Conservation (phyloP, 2,797 vertebrate species). For the Clarias fuscus region DNA sequence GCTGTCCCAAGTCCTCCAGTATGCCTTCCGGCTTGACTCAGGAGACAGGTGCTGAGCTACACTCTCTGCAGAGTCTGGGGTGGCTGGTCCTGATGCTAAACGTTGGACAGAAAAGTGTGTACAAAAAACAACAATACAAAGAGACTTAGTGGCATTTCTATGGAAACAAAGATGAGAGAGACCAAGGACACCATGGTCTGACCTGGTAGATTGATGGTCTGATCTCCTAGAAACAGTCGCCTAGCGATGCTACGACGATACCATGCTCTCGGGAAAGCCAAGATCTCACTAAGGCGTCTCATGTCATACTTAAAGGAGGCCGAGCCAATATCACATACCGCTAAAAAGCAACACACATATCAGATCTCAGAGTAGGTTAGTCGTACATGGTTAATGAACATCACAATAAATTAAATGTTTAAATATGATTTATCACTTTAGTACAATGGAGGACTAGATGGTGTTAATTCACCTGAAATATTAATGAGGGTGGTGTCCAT, state of each 20-base stretch:
- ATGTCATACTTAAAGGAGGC: conserved; percentile 99
- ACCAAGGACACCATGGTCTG: conserved; percentile 42
- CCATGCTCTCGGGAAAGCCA: conserved; percentile 97
- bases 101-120: not conserved
- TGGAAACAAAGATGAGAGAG: not conserved
- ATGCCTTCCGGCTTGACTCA: conserved; percentile 91
- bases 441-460: not conserved
- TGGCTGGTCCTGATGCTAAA: conserved; percentile 91
- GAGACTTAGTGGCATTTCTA: not conserved
- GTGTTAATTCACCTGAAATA: conserved; percentile 86
- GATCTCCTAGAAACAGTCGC: conserved; percentile 94
- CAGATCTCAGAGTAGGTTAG: not conserved
- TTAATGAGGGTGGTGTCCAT: conserved; percentile 98
- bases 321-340: conserved; percentile 97
- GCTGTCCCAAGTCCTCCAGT: conserved; percentile 92
- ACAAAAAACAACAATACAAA: not conserved
- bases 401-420: not conserved
- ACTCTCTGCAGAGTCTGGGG: conserved; percentile 93
- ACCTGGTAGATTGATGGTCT: conserved; percentile 96
- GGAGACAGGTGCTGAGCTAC: conserved; percentile 91
- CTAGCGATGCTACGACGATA: conserved; percentile 96
- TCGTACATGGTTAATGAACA: not conserved
- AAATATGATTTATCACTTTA: not conserved
- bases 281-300: conserved; percentile 95
- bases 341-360: conserved; percentile 65